These are phyloP conservation scores for Ailuropoda melanoleuca DNA, from an alignment of 2,113 vertebrate species.

Conservation along the genomic window DNA sequence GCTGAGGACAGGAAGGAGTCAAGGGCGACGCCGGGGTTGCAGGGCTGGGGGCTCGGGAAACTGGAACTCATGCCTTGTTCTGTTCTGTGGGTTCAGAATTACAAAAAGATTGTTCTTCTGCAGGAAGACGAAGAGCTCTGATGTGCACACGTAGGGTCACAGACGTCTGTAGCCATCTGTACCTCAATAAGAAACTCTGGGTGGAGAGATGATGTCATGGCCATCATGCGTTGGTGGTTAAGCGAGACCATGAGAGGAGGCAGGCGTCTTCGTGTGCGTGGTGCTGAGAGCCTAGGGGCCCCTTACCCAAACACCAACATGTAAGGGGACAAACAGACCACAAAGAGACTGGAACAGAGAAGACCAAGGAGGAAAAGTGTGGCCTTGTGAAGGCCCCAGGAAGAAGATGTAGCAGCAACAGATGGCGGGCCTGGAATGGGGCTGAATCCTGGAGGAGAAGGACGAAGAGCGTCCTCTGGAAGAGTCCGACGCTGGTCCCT, in stretches of 20 bases:
- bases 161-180: background rate
- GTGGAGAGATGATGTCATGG: background rate
- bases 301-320: background rate
- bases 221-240: rapidly evolving
- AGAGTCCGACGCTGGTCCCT: background rate
- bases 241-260: too few species aligned
- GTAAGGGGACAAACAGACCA: background rate
- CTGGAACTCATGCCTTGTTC: background rate
- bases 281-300: background rate
- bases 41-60: too few species aligned
- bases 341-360: background rate
- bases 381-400: background rate
- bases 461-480: background rate
- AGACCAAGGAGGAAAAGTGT: background rate
- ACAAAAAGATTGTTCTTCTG: rapidly evolving
- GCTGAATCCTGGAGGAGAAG: background rate
- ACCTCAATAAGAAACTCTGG: background rate
- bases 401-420: background rate
- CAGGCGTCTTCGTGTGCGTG: background rate
- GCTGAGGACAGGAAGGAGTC: background rate
- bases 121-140: background rate
- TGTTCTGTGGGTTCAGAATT: background rate
- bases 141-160: background rate
- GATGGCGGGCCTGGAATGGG: background rate
- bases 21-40: background rate